Evolutionary conservation across 1,140 invertebrate species (phyloP), one percentile per base, ranked within the genome.

Genomic region (Maconellicoccus hirsutus): DNA sequence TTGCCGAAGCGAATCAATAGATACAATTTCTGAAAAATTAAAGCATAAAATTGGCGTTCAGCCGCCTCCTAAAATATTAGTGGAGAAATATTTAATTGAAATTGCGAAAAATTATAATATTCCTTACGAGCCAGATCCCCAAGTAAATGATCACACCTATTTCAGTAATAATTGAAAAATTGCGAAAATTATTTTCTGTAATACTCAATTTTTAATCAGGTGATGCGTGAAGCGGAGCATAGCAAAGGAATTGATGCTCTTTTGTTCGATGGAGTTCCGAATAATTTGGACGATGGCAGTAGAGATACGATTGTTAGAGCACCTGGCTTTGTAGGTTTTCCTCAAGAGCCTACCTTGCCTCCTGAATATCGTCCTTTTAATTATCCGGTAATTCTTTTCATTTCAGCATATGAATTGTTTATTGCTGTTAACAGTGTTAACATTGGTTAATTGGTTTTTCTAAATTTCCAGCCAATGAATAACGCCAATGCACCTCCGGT

Each of bases 31-130:
- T 76, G 91, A 96, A 74, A 98, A 98, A 80, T 78, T 99, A 6
- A 95, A 96, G 79, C 92, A 97, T 77, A 98, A 98, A 82, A 83
- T 99, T 79, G 89, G 92, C 42, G 88, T 99, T 1, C 94, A 98
- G 77, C 94, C 94, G 59, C 98, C 98, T 1, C 93, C 95, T 0
- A 98, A 97, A 79, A 81, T 98, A 71, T 82, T 99, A 10, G 92
- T 99, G 61, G 98, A 99, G 79, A 94, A 92, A 77, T 98, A 96
- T 81, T 79, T 95, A 22, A 90, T 95, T 75, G 96, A 98, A 82
- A 99, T 99, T 75, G 94, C 96, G 3, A 97, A 93, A 78, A 94
- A 91, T 79, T 96, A 94, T 77, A 90, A 94, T 79, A 86, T 98
- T 63, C 85, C 88, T 63, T 98, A 97, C 79, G 89, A 91, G 74